These are phyloP conservation scores for Neopipo cinnamomea DNA, from an alignment of 2,113 vertebrate genomes.

Conservation along the genomic window DNA sequence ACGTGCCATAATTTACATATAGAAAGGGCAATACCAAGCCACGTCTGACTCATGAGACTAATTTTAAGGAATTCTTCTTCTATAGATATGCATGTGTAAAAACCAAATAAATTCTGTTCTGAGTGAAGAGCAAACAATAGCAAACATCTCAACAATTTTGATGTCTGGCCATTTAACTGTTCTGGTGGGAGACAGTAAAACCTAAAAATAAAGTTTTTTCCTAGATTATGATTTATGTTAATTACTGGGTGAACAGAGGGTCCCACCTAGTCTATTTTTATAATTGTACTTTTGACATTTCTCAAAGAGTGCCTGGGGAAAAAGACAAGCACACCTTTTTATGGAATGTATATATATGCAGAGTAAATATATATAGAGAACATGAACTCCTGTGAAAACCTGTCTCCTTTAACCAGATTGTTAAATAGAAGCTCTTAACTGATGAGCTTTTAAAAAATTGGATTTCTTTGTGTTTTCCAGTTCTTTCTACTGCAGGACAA, in stretches of 20 bases:
- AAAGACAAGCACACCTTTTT: not conserved
- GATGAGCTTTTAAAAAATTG: not conserved
- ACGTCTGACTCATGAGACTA: not conserved
- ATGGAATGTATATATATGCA: not conserved
- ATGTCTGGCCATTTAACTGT: not conserved
- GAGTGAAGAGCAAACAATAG: not conserved
- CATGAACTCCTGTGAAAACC: not conserved
- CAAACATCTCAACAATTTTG: not conserved
- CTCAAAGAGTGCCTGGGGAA: not conserved
- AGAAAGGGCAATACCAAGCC: not conserved
- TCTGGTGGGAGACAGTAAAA: not conserved
- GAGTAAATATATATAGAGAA: not conserved
- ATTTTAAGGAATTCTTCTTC: not conserved
- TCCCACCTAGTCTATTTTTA: not conserved
- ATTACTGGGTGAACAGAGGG: not conserved
- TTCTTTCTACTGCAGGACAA: not conserved
- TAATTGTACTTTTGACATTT: conserved; percentile 26
- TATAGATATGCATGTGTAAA: not conserved
- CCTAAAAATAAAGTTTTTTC: not conserved
- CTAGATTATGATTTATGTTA: conserved; percentile 8
- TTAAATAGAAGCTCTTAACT: not conserved
- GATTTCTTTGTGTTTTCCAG: not conserved
- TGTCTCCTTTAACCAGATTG: not conserved
- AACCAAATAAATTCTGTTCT: not conserved
- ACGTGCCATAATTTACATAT: not conserved